These are phyloP conservation scores for Agrenia bidenticulata DNA, from an alignment of 2,888 invertebrate genomes.

Conservation along the genomic window DNA sequence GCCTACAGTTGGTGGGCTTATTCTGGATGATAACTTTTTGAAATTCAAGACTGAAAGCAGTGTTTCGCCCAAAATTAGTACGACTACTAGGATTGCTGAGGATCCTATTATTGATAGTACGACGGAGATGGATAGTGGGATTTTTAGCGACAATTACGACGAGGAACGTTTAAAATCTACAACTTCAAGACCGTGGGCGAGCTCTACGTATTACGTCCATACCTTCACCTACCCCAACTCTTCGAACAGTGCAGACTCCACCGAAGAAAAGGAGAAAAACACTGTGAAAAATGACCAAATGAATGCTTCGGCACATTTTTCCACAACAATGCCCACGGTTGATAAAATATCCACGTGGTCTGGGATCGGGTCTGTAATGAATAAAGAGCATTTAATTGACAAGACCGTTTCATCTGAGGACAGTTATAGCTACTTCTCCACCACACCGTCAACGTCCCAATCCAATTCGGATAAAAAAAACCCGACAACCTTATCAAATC, in stretches of 20 bases:
- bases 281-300: constrained; percentile 13
- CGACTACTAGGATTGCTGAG: neutral
- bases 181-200: constrained; percentile 50
- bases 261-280: too few relatives aligned
- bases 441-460: too few relatives aligned
- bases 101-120: neutral
- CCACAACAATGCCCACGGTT: constrained; percentile 25
- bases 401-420: neutral
- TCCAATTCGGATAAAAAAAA: too few relatives aligned
- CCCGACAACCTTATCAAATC: neutral
- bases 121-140: neutral
- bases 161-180: constrained; percentile 18
- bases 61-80: neutral
- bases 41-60: neutral
- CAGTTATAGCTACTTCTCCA: too few relatives aligned
- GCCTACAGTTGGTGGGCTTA: neutral
- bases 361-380: constrained; percentile 25
- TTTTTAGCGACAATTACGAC: constrained; percentile 7
- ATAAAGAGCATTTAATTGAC: constrained; percentile 14
- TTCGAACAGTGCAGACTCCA: neutral
- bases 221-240: constrained; percentile 49
- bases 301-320: constrained; percentile 15
- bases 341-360: constrained; percentile 33
- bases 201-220: constrained; percentile 49
- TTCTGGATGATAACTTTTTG: neutral